Evolutionary conservation across 1,140 invertebrate species (phyloP), one percentile per base, ranked within the genome.

Genomic region (Sminthurides bifidus): DNA sequence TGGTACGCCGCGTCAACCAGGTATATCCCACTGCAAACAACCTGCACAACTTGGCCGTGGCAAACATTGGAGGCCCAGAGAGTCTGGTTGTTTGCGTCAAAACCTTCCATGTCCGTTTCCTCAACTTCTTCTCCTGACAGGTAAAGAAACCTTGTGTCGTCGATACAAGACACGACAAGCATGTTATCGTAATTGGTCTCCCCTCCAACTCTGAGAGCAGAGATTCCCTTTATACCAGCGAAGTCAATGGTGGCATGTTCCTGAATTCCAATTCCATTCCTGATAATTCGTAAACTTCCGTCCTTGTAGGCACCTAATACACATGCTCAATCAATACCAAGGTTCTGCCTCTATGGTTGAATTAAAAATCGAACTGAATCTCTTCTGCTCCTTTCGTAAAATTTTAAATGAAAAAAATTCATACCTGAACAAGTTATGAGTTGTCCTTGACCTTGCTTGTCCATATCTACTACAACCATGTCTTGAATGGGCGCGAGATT

Each of bases 161-260:
- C 91, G 49, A 97, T 92, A 72, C 96, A 96, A 2, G 92, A 83
- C 19, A 96, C 71, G 0, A 96, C 90, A 2, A 97, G 72, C 1
- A 88, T 91, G 67, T 96, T 92, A 66, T 96, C 91, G 64, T 76
- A 76, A 53, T 75, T 73, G 1, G 72, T 73, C 31, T 73, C 75
- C 4, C 77, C 78, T 4, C 81, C 79, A 14, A 92, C 76, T 60
- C 84, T 85, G 6, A 96, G 73, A 1, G 92, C 85, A 91, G 92
- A 96, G 79, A 96, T 92, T 54, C 92, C 93, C 74, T 96, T 97
- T 46, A 98, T 95, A 27, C 93, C 92, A 15, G 87, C 81, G 52
- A 98, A 75, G 76, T 98, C 95, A 64, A 98, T 96, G 45, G 84
- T 91, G 0, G 94, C 94, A 72, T 94, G 87, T 71, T 98, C 94